Conservation (phyloP, 2,113 vertebrate genomes). For the Anguilla japonica region DNA sequence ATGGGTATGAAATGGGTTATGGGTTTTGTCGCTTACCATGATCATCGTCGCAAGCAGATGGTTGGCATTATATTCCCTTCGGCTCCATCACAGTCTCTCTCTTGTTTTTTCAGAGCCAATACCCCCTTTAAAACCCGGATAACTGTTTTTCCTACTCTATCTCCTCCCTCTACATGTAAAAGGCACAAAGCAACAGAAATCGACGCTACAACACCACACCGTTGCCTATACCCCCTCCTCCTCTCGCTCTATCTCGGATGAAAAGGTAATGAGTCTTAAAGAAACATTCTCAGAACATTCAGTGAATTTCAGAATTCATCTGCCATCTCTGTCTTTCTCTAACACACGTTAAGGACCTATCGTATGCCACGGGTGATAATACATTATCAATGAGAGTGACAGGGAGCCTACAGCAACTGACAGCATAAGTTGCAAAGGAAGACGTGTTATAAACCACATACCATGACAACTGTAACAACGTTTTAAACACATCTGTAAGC, state of each 20-base stretch:
- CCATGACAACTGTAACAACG: neutral
- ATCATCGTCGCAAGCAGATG: constrained; percentile 56
- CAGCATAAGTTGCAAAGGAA: neutral
- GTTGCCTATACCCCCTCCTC: constrained; percentile 20
- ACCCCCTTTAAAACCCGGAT: constrained; percentile 59
- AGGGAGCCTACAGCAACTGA: neutral
- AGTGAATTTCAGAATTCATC: neutral
- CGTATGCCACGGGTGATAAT: neutral
- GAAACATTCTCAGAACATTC: constrained; percentile 57
- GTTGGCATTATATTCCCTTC: constrained; percentile 47
- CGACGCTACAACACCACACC: constrained; percentile 53
- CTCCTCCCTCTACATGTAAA: constrained; percentile 70
- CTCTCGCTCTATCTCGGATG: constrained; percentile 47
- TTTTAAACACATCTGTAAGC: neutral
- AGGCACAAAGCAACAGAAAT: constrained; percentile 57
- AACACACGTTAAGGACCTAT: neutral
- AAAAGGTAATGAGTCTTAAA: constrained; percentile 69
- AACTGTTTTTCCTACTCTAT: constrained; percentile 60
- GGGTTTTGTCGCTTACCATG: constrained; percentile 58
- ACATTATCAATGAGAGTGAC: neutral
- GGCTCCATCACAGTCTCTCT: constrained; percentile 59
- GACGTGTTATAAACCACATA: neutral
- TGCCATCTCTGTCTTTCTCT: neutral
- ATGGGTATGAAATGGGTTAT: neutral
- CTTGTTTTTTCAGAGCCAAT: constrained; percentile 58